Evolutionary conservation across 2,888 invertebrate genomes (phyloP).

Genomic region (Cacoxenus indagator): DNA sequence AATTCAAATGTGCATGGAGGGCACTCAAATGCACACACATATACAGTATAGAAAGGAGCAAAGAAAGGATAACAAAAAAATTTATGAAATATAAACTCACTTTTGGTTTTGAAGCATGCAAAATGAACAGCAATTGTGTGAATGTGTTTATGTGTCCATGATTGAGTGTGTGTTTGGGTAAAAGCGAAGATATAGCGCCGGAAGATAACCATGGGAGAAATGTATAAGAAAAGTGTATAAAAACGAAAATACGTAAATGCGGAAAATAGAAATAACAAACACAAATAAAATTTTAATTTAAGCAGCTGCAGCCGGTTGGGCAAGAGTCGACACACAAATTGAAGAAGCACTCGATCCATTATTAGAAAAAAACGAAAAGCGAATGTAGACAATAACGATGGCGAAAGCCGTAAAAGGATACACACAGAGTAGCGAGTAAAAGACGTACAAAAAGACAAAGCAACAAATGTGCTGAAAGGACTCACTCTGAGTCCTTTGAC

Average conservation of each 20-base stretch:
- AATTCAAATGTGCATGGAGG: constrained; percentile 1
- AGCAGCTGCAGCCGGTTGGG: constrained; percentile 16
- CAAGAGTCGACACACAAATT: background rate
- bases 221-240: background rate
- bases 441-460: constrained; percentile 21
- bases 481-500: background rate
- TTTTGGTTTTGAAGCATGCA: background rate
- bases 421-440: constrained; percentile 16
- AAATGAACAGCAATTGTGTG: background rate
- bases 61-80: constrained; percentile 41
- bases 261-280: background rate
- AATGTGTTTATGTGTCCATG: background rate
- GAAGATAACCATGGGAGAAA: background rate
- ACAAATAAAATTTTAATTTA: background rate
- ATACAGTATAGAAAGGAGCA: constrained; percentile 46
- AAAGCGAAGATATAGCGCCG: too few species aligned
- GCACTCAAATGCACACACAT: background rate
- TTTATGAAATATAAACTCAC: background rate
- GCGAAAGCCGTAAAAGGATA: constrained; percentile 29
- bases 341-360: background rate
- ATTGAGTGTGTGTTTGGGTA: background rate
- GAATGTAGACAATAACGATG: constrained; percentile 61
- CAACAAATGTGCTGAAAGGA: background rate
- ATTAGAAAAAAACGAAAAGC: constrained; percentile 37
- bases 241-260: background rate